These are phyloP conservation scores for Sisyra nigra DNA, from an alignment of 2,888 invertebrate genomes.

Conservation along the genomic window DNA sequence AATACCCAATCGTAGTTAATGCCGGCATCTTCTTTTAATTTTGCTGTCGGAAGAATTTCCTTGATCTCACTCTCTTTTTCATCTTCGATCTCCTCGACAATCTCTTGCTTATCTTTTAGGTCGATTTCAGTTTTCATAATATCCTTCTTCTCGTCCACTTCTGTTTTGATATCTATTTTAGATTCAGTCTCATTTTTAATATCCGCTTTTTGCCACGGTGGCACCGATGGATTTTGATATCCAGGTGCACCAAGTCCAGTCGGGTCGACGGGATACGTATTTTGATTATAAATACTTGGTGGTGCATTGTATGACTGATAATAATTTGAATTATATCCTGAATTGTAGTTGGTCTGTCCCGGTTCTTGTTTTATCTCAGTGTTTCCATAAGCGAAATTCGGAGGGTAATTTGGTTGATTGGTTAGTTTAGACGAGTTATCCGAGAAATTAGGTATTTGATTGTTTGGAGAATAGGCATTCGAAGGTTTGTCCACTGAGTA, in stretches of 20 bases:
- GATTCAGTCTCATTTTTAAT: not conserved
- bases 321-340: slow-evolving; percentile 17
- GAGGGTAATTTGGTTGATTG: not conserved
- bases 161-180: not conserved
- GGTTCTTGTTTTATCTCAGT: not conserved
- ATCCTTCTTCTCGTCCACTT: slow-evolving; percentile 14
- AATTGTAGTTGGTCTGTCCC: slow-evolving; percentile 19
- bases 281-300: not conserved
- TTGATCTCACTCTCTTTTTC: slow-evolving; percentile 41
- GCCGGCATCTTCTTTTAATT: slow-evolving; percentile 52
- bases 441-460: not conserved
- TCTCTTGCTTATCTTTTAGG: slow-evolving; percentile 34
- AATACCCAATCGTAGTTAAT: slow-evolving; percentile 75
- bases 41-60: slow-evolving; percentile 35
- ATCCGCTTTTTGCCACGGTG: not conserved
- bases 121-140: slow-evolving; percentile 31
- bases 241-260: slow-evolving; percentile 22
- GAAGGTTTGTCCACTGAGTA: not conserved
- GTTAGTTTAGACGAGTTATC: not conserved
- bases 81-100: slow-evolving; percentile 29
- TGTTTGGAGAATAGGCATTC: not conserved
- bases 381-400: not conserved
- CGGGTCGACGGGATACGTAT: slow-evolving; percentile 18
- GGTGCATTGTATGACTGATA: slow-evolving; percentile 10
- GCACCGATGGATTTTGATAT: not conserved